Evolutionary conservation across 2,797 vertebrate genomes (phyloP).

Genomic region (Tarsius wallacei): DNA sequence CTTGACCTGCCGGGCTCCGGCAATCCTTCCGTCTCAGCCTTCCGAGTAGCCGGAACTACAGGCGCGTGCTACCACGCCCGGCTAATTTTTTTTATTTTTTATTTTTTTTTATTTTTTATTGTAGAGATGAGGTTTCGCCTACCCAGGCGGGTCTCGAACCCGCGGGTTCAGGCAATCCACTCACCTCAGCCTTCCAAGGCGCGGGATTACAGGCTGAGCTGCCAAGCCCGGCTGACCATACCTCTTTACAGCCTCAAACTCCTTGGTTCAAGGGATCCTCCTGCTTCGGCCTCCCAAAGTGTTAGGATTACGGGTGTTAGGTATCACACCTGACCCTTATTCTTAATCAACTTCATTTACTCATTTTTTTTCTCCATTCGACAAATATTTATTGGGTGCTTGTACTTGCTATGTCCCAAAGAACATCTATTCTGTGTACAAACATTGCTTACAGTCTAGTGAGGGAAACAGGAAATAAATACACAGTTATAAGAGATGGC

Average conservation of each 20-base stretch:
- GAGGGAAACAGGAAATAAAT: not conserved
- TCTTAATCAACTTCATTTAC: not conserved
- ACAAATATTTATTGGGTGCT: conserved; percentile 15
- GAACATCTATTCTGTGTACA: not conserved
- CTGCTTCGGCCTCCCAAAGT: not conserved
- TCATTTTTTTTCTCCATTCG: not conserved
- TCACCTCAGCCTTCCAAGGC: too few relatives aligned
- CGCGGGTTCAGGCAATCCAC: too few relatives aligned
- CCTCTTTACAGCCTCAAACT: too few relatives aligned
- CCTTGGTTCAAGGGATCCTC: not conserved
- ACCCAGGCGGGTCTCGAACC: too few relatives aligned
- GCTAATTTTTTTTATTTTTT: too few relatives aligned
- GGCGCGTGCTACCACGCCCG: too few relatives aligned
- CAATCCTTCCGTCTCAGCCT: too few relatives aligned
- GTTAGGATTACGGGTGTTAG: not conserved
- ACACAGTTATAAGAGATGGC: not conserved
- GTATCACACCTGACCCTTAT: not conserved
- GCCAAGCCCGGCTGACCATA: too few relatives aligned
- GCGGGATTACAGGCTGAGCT: not conserved
- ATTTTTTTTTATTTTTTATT: too few relatives aligned
- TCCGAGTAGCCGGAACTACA: too few relatives aligned
- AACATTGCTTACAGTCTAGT: not conserved
- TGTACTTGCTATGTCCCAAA: not conserved
- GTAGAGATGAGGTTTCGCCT: too few relatives aligned
- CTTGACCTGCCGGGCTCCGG: too few relatives aligned